phyloP scores from a whole-genome alignment of 2,113 vertebrate species.

The Cisticola juncidis region DNA sequence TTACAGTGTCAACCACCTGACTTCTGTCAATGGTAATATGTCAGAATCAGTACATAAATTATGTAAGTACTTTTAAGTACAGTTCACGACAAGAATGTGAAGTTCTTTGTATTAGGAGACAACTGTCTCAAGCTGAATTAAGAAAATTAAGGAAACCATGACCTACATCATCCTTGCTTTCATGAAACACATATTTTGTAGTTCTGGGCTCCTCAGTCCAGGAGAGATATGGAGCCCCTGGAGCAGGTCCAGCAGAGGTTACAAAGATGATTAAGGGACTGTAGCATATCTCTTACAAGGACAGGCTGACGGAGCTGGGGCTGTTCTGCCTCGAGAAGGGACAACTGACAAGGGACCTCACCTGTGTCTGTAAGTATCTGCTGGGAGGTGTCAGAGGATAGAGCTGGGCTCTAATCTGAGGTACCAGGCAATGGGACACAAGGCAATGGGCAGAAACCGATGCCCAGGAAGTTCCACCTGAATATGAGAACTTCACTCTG shows the following conservation, averaged over 20 bases:
- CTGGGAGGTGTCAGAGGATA: background rate
- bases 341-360: background rate
- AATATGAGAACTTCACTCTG: background rate
- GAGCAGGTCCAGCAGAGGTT: background rate
- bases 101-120: background rate
- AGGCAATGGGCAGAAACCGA: background rate
- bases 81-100: background rate
- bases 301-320: background rate
- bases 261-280: background rate
- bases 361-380: background rate
- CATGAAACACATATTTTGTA: background rate
- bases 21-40: background rate
- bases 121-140: background rate
- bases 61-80: background rate
- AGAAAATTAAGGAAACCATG: background rate
- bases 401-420: background rate
- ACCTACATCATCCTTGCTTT: background rate
- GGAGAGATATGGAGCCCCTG: background rate
- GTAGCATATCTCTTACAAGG: background rate
- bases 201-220: background rate
- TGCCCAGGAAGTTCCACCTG: background rate
- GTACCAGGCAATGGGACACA: background rate
- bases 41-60: background rate
- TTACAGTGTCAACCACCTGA: background rate
- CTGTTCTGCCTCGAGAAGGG: background rate